phyloP scores from a whole-genome alignment of 2,888 invertebrate species.

The Stenotaenia linearis region DNA sequence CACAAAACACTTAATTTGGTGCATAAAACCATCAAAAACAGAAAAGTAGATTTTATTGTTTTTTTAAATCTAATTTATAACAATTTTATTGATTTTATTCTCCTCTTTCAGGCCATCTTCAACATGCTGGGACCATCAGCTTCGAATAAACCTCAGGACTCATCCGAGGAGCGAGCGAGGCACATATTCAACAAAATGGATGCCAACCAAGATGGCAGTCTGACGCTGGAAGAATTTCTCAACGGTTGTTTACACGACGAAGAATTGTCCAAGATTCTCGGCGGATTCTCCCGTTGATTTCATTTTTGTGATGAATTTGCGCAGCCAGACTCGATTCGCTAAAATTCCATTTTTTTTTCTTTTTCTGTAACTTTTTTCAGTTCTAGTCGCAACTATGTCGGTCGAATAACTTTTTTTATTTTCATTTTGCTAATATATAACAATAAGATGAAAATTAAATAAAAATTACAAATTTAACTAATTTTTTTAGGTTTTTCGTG shows the following conservation, averaged over 20 bases:
- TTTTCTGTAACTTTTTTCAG: not conserved
- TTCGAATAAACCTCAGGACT: slow-evolving; percentile 88
- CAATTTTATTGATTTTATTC: too few species aligned
- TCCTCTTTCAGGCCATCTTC: slow-evolving; percentile 96
- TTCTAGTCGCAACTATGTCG: not conserved
- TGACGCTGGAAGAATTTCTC: slow-evolving; percentile 95
- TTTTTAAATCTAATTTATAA: too few species aligned
- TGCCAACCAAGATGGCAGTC: slow-evolving; percentile 96
- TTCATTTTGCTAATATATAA: not conserved
- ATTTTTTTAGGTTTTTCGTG: too few species aligned
- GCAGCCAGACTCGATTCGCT: not conserved
- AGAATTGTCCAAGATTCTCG: slow-evolving; percentile 85
- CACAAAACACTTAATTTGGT: too few species aligned
- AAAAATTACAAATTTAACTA: too few species aligned
- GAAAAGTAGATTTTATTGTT: too few species aligned
- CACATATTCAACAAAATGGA: slow-evolving; percentile 99
- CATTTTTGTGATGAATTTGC: too few species aligned
- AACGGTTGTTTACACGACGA: slow-evolving; percentile 96
- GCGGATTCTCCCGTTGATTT: slow-evolving; percentile 22
- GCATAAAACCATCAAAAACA: too few species aligned
- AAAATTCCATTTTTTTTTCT: not conserved
- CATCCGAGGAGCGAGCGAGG: slow-evolving; percentile 94
- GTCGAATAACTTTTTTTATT: not conserved
- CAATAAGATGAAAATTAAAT: not conserved
- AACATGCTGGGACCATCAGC: slow-evolving; percentile 98